Conservation (phyloP, 2,888 invertebrate genomes). For the Euzophera pinguis region DNA sequence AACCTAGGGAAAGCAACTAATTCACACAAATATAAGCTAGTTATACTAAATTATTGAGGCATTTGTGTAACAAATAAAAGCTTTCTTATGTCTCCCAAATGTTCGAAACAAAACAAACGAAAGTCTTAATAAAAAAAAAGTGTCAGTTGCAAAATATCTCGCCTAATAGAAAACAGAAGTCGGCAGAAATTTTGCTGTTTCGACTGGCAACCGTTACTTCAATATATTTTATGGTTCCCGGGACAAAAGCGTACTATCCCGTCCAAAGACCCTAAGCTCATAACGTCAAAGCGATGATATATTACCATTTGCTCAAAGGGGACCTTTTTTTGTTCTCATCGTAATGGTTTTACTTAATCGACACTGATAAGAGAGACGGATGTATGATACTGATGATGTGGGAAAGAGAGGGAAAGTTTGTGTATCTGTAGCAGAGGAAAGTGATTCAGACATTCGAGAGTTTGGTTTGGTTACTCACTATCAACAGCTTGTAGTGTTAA, state of each 20-base stretch:
- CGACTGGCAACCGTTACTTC: conserved; percentile 53
- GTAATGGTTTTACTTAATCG: conserved; percentile 78
- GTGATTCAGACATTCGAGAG: conserved; percentile 63
- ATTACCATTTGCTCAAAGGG: conserved; percentile 78
- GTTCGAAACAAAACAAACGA: neutral
- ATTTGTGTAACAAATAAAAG: no score
- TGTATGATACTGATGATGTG: conserved; percentile 28
- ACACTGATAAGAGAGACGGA: conserved; percentile 37
- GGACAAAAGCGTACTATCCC: conserved; percentile 60
- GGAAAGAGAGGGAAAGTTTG: conserved; percentile 42
- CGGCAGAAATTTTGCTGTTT: conserved; percentile 26
- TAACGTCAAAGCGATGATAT: conserved; percentile 77
- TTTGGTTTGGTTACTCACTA: conserved; percentile 61
- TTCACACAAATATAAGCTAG: no score
- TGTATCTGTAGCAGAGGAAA: conserved; percentile 59
- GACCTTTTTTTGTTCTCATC: conserved; percentile 77
- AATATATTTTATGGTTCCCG: conserved; percentile 64
- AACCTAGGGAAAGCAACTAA: no score
- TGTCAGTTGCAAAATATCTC: neutral
- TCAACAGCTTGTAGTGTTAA: conserved; percentile 68
- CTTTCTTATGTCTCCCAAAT: no score
- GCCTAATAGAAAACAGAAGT: conserved; percentile 1
- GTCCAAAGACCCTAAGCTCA: conserved; percentile 60
- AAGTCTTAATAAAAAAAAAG: neutral
- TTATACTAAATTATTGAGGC: no score